Evolutionary conservation across 2,888 invertebrate species (phyloP), one percentile per base, ranked within the genome.

Genomic region (Hesperia comma): DNA sequence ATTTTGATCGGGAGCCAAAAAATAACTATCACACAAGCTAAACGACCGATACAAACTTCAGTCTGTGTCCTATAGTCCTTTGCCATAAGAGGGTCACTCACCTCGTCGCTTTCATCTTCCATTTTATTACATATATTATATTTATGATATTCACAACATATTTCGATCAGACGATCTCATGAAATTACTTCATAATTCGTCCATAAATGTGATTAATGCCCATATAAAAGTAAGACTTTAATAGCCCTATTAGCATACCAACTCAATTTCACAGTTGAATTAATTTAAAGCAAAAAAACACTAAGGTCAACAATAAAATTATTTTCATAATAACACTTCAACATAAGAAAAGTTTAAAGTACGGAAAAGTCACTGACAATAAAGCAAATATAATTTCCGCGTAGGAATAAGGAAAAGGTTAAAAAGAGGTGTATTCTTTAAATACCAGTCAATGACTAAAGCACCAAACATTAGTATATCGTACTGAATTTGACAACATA

Each of bases 91-190:
- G 21, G 67, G 46, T 32, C 61, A 61, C 61, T 67, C 37, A 67
- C 67, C 61, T 67, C 56, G 26, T 61, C 58, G 19, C 7, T 19
- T 51, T 67, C 67, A 51, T 67, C 67, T 0, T 49, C 61, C 61
- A 61, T 67, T 51, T 61, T 67, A n/a, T 37, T n/a, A 26, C 32
- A 33, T 54, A 12, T 12, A 33, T 33, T 33, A 21, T 33, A 37
- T 26, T 14, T 21, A 26, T 6, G 7, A 15, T 62, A 15, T 33
- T 19, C 26, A 60, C 41, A 51, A 51, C 37, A 51, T n/a, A 19
- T 4, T 49, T 49, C 49, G 49, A 49, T 54, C 15, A 54, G 33
- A 54, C 0, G n/a, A 54, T 32, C 15, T 32, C 26, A n/a, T 54
- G 32, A 32, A 37, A 56, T 33, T 15, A 37, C 56, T 14, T 26